Base-by-base conservation (phyloP, 2,888 invertebrate genomes). In the Stenichneumon culpator region DNA sequence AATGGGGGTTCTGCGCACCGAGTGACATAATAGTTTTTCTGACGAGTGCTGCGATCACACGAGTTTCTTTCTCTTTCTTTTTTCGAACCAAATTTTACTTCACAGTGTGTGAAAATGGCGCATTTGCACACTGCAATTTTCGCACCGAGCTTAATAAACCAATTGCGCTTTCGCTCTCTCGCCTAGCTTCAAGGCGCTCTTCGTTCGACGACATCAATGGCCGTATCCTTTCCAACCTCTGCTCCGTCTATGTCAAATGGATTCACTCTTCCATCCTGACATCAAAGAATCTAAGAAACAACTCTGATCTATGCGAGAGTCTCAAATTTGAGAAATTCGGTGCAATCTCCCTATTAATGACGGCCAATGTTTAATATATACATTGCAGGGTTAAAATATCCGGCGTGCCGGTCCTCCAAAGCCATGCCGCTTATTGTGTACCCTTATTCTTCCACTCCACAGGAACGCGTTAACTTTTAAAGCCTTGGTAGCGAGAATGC, bases 381-480 rank as follows among this genome's bases (percentile, higher is more conserved):
- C 25, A 57, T 25, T 14, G 25, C 11, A 4, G n/a, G 32, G 32
- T 63, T 63, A 1, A 7, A 32, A 63, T 63, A 63, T 32, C 63
- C 63, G n/a, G 14, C 25, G 28, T 60, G 60, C 14, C 16, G 28
- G 22, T 47, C 16, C 57, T 39, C 54, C 28, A 44, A 32, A n/a
- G 54, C 5, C 50, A 36, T 25, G 16, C 22, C 47, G 5, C 60
- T 60, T 1, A 16, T 57, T n/a, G n/a, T 32, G n/a, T 36, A 60
- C 60, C 79, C 63, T 81, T 14, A 11, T 68, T 74, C 44, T 69
- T 79, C 54, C 57, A n/a, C 65, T 74, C 28, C 87, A 85, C 47
- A 72, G 84, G 82, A 83, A 86, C 87, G 85, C 87, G 89, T 89
- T 89, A 89, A 89, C 88, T 90, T 82, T 86, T 85, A 78, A 87